Percentiles rank a stretch among this genome's conserved stretches.
phyloP scores from a whole-genome alignment of 2,113 vertebrate species.

The Engraulis encrasicolus region DNA sequence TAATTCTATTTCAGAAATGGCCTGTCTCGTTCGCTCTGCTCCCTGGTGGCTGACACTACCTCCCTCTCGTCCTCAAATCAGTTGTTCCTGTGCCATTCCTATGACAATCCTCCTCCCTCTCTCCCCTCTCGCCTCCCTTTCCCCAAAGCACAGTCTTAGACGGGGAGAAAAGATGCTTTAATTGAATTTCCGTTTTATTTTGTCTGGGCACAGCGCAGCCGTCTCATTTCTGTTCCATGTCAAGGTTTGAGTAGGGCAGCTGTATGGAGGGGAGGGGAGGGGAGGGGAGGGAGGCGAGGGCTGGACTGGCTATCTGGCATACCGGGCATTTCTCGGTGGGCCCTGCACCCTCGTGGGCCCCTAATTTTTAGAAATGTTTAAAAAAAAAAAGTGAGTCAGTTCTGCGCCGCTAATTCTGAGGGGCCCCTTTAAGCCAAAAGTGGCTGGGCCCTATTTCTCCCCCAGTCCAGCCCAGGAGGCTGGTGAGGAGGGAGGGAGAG shows the following conservation, averaged over 20 bases:
- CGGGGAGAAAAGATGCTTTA: not conserved
- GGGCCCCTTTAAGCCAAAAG: no score
- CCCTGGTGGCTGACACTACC: not conserved
- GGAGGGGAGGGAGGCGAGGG: no score
- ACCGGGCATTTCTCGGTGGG: no score
- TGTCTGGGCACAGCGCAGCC: conserved; percentile 1
- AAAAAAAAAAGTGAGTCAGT: no score
- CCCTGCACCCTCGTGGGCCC: no score
- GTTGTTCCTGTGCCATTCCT: conserved; percentile 11
- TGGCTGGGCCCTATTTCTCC: no score
- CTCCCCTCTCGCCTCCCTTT: no score
- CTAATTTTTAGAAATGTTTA: no score
- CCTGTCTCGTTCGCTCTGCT: not conserved
- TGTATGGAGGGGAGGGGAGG: no score
- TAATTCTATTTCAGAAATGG: conserved; percentile 21
- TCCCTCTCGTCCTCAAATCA: conserved; percentile 21
- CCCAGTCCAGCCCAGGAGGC: no score
- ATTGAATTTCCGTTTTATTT: conserved; percentile 27
- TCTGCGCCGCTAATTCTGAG: no score
- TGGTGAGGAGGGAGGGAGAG: not conserved
- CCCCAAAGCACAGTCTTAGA: not conserved
- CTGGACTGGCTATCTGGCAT: no score
- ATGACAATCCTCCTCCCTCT: conserved; percentile 3
- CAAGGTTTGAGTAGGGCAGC: not conserved
- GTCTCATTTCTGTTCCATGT: not conserved